phyloP scores from a whole-genome alignment of 2,888 invertebrate genomes.

The Dolichopus griseipennis region DNA sequence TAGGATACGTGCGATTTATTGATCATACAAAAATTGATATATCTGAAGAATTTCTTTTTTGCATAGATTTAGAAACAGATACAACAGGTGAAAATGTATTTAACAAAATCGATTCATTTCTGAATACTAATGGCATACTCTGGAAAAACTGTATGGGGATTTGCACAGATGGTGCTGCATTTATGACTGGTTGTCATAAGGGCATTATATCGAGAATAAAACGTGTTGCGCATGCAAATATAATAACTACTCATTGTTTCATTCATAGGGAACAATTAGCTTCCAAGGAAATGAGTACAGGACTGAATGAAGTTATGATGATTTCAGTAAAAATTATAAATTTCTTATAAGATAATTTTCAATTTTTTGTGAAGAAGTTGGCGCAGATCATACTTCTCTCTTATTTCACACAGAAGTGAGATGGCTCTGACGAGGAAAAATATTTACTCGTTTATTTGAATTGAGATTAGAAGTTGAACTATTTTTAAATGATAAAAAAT shows the following conservation, averaged over 20 bases:
- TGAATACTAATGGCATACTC: slow-evolving; percentile 11
- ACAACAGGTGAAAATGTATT: slow-evolving; percentile 14
- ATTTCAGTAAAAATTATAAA: slow-evolving; percentile 13
- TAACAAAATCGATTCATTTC: slow-evolving; percentile 14
- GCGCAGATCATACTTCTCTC: slow-evolving; percentile 13
- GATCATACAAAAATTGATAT: slow-evolving; percentile 12
- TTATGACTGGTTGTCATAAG: slow-evolving; percentile 11
- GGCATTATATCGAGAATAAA: slow-evolving; percentile 13
- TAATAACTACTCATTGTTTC: slow-evolving; percentile 14
- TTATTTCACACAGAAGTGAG: slow-evolving; percentile 10
- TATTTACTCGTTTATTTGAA: slow-evolving; percentile 10
- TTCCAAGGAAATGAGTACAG: slow-evolving; percentile 13
- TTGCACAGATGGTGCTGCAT: slow-evolving; percentile 12
- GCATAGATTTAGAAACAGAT: slow-evolving; percentile 10
- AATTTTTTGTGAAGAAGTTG: slow-evolving; percentile 14
- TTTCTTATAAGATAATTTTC: slow-evolving; percentile 14
- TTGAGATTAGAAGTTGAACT: slow-evolving; percentile 2
- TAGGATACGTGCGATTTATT: slow-evolving; percentile 11
- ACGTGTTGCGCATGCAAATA: slow-evolving; percentile 11
- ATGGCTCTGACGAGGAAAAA: slow-evolving; percentile 7
- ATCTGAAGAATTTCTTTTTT: slow-evolving; percentile 13
- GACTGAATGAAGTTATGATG: slow-evolving; percentile 13
- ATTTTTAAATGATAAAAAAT: slow-evolving; percentile 9
- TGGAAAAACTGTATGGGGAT: slow-evolving; percentile 14
- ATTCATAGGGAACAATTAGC: too few species aligned